A percentile compares a stretch with the other conserved stretches of the same genome.
phyloP scores from a whole-genome alignment of 2,888 invertebrate species.

The Sepiola atlantica region DNA sequence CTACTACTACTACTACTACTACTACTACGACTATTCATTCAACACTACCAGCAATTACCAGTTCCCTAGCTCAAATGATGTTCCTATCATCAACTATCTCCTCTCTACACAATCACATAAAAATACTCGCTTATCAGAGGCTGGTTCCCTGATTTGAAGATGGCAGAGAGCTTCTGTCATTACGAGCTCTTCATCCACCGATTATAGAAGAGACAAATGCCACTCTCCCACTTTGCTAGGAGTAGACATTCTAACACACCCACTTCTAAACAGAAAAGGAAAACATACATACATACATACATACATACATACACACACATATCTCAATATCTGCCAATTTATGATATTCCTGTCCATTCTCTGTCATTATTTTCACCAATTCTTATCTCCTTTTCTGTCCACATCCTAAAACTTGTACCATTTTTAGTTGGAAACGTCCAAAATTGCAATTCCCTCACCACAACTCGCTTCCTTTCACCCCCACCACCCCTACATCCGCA shows the following conservation, averaged over 20 bases:
- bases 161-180: background rate
- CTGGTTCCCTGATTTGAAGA: background rate
- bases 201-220: background rate
- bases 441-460: background rate
- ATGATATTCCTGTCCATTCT: background rate
- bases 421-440: background rate
- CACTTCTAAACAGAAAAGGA: background rate
- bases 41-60: background rate
- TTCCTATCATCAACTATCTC: background rate
- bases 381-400: background rate
- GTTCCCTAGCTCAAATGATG: background rate
- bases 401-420: background rate
- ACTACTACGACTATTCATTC: background rate
- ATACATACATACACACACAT: background rate
- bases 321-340: background rate
- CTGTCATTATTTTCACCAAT: slow-evolving; percentile 16
- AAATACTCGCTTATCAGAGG: slow-evolving; percentile 32
- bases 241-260: background rate
- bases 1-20: background rate
- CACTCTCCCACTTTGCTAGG: background rate
- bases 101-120: background rate
- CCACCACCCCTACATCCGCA: too few relatives aligned
- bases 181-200: background rate
- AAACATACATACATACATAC: too few relatives aligned
- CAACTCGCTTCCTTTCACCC: background rate